A percentile compares a stretch with the other conserved stretches of the same genome.
Conservation (phyloP, 2,888 invertebrate species). For the Proisotoma minuta region DNA sequence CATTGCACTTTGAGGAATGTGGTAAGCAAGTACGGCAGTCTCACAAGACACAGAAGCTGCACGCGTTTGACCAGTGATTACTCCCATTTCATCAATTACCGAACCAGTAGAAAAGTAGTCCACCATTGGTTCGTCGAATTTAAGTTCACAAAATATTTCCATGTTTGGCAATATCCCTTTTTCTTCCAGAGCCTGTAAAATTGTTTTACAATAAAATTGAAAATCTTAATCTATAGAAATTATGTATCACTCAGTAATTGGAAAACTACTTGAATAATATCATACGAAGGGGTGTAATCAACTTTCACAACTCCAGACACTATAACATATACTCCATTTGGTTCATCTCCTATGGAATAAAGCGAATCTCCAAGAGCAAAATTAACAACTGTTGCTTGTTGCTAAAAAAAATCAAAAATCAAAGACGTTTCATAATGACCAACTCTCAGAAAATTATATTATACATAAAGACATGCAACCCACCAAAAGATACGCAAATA, state of each 20-base stretch:
- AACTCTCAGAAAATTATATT: not conserved
- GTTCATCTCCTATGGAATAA: constrained; percentile 49
- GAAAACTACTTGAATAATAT: not conserved
- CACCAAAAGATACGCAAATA: constrained; percentile 45
- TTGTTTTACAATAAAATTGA: too few species aligned
- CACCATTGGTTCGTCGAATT: constrained; percentile 54
- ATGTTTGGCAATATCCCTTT: constrained; percentile 27
- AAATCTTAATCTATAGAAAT: too few species aligned
- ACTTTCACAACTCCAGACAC: constrained; percentile 53
- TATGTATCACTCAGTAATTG: not conserved
- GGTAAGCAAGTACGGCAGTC: constrained; percentile 56
- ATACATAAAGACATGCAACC: constrained; percentile 21
- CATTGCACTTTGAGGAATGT: constrained; percentile 49
- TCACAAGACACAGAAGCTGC: constrained; percentile 59
- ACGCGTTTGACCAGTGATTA: constrained; percentile 57
- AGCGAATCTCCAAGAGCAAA: constrained; percentile 50
- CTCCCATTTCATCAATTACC: constrained; percentile 60
- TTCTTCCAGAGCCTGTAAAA: constrained; percentile 1
- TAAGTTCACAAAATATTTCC: constrained; percentile 54
- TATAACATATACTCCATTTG: constrained; percentile 52
- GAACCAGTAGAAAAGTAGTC: constrained; percentile 62
- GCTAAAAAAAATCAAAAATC: constrained; percentile 33
- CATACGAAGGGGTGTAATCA: constrained; percentile 49
- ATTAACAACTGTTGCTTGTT: constrained; percentile 48
- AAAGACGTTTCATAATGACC: not conserved